phyloP scores from a whole-genome alignment of 2,113 vertebrate species.

The Myiagra hebetior region DNA sequence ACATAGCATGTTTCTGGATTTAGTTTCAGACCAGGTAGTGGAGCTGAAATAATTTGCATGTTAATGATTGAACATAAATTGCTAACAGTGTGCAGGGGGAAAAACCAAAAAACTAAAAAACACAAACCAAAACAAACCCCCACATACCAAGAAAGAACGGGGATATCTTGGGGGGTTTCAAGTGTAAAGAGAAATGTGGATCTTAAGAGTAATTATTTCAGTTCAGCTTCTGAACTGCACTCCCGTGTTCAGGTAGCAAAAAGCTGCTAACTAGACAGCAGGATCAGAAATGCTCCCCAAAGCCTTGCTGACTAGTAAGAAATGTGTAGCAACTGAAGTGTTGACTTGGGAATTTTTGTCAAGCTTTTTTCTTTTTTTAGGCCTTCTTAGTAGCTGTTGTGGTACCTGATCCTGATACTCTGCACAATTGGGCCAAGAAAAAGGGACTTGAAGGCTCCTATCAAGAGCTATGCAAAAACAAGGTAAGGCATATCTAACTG shows the following conservation, averaged over 20 bases:
- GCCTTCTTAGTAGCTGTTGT: conserved; percentile 89
- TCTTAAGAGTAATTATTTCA: not conserved
- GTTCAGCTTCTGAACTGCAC: not conserved
- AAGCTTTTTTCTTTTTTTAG: conserved; percentile 48
- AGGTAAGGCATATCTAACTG: conserved; percentile 66
- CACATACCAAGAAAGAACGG: not conserved
- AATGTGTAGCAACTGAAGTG: not conserved
- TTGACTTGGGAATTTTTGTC: not conserved
- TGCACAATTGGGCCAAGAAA: conserved; percentile 84
- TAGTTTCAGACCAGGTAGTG: not conserved
- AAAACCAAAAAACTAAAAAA: not conserved
- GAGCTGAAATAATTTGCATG: not conserved
- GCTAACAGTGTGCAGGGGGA: not conserved
- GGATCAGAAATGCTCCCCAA: not conserved
- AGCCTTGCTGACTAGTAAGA: not conserved
- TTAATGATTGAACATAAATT: not conserved
- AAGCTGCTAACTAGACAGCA: not conserved
- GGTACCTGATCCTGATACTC: conserved; percentile 86
- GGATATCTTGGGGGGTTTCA: not conserved
- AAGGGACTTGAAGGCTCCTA: conserved; percentile 83
- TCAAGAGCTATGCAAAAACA: conserved; percentile 84
- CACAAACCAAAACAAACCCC: not conserved
- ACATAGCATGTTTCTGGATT: not conserved
- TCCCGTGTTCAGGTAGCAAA: not conserved
- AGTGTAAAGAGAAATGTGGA: not conserved